Evolutionary conservation across 2,888 invertebrate species (phyloP).

Genomic region (Gryllus longicercus): DNA sequence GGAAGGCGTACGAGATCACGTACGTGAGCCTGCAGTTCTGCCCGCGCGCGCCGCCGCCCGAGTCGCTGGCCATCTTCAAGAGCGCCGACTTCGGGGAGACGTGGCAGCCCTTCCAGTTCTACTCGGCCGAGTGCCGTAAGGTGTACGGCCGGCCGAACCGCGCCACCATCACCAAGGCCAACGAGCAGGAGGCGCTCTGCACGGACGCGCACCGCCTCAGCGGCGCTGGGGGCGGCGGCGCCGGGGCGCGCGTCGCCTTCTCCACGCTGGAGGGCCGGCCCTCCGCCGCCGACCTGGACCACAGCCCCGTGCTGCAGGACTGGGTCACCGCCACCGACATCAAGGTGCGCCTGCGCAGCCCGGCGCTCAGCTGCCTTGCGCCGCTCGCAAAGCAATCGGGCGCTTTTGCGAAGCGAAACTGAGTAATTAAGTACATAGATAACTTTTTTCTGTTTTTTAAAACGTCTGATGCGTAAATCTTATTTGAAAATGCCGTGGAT

Average conservation of each 20-base stretch:
- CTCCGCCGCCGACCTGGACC: slow-evolving; percentile 90
- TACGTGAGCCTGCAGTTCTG: slow-evolving; percentile 97
- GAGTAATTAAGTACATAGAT: no score
- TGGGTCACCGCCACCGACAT: slow-evolving; percentile 99
- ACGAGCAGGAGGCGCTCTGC: slow-evolving; percentile 97
- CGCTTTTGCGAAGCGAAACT: no score
- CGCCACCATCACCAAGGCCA: slow-evolving; percentile 85
- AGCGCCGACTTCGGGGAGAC: slow-evolving; percentile 93
- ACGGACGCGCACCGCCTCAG: slow-evolving; percentile 80
- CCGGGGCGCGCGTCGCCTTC: slow-evolving; percentile 82
- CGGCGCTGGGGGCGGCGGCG: slow-evolving; percentile 53
- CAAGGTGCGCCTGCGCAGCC: slow-evolving; percentile 45
- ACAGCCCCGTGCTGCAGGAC: slow-evolving; percentile 91
- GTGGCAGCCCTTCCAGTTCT: slow-evolving; percentile 98
- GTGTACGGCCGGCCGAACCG: slow-evolving; percentile 86
- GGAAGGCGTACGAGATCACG: slow-evolving; percentile 95
- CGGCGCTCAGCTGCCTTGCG: no score
- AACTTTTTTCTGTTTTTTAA: no score
- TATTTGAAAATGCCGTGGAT: no score
- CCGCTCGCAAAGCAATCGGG: no score
- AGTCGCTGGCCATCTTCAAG: slow-evolving; percentile 96
- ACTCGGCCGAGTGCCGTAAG: slow-evolving; percentile 87
- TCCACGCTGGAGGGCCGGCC: slow-evolving; percentile 95
- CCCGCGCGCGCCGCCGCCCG: slow-evolving; percentile 85
- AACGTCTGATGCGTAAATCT: no score